phyloP scores from a whole-genome alignment of 2,888 invertebrate species.

The Argyra leucocephala region DNA sequence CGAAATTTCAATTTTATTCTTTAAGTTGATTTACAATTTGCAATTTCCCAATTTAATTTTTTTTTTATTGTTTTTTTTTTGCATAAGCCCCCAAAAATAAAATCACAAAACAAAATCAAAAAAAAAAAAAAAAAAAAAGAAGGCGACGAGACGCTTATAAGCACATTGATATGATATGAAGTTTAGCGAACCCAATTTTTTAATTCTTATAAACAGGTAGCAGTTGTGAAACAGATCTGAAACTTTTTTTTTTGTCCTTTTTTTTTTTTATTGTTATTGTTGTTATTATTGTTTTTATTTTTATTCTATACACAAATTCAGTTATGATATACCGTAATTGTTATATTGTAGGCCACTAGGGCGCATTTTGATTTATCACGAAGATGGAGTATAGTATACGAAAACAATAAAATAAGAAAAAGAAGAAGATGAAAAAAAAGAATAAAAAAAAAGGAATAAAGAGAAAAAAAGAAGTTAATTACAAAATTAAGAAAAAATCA shows the following conservation, averaged over 20 bases:
- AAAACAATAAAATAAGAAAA: neutral
- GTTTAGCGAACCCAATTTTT: constrained; percentile 2
- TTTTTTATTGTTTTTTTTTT: too few relatives aligned
- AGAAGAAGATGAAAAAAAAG: too few relatives aligned
- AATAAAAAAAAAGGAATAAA: neutral
- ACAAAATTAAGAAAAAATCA: constrained; percentile 6
- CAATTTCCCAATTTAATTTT: too few relatives aligned
- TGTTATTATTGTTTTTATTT: too few relatives aligned
- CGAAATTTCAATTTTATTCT: too few relatives aligned
- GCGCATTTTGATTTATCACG: constrained; percentile 6
- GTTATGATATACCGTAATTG: constrained; percentile 2
- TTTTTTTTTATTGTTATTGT: neutral
- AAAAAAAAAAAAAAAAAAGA: neutral
- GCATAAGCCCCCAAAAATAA: too few relatives aligned
- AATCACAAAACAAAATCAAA: too few relatives aligned
- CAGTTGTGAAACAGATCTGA: neutral
- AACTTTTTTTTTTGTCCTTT: neutral
- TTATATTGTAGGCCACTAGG: constrained; percentile 6
- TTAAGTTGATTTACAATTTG: too few relatives aligned
- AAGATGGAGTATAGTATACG: neutral
- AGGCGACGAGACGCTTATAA: neutral
- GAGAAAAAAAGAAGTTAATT: neutral
- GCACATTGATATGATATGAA: neutral
- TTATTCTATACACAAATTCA: neutral
- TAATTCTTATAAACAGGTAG: constrained; percentile 4